A percentile compares a stretch with the other conserved stretches of the same genome.
These are phyloP conservation scores for Mus spicilegus DNA, from an alignment of 2,113 vertebrate species.

Conservation along the genomic window DNA sequence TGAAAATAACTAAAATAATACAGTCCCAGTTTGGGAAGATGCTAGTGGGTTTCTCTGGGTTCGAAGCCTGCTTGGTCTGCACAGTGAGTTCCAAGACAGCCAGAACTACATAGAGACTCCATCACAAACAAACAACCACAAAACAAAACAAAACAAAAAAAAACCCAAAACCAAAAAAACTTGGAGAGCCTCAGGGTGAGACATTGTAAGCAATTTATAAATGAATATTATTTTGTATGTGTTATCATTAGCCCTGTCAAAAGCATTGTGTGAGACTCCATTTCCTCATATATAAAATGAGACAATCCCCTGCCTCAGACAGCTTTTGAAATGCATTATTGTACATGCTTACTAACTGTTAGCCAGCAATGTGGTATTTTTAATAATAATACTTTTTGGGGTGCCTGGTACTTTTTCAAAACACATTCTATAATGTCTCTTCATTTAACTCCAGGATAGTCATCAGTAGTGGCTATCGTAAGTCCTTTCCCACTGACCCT, in stretches of 20 bases:
- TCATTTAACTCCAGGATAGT: background rate
- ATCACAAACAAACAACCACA: background rate
- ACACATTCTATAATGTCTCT: background rate
- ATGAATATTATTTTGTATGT: background rate
- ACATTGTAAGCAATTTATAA: background rate
- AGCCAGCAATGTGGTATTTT: slow-evolving; percentile 43
- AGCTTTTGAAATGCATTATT: slow-evolving; percentile 41
- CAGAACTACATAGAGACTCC: background rate
- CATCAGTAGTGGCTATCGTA: background rate
- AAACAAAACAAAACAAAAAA: background rate
- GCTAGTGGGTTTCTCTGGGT: background rate
- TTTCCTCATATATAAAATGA: slow-evolving; percentile 47
- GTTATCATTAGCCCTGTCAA: slow-evolving; percentile 28
- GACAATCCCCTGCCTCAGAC: background rate
- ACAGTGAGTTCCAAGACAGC: background rate
- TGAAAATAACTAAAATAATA: slow-evolving; percentile 16
- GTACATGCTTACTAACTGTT: slow-evolving; percentile 44
- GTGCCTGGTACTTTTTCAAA: slow-evolving; percentile 1
- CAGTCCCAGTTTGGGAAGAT: background rate
- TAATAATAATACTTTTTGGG: slow-evolving; percentile 53
- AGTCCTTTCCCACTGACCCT: background rate
- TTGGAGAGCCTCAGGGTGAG: background rate
- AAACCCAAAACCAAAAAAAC: background rate
- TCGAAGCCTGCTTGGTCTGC: background rate
- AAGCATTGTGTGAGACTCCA: background rate